phyloP scores from a whole-genome alignment of 2,113 vertebrate species.

The Brienomyrus brachyistius region DNA sequence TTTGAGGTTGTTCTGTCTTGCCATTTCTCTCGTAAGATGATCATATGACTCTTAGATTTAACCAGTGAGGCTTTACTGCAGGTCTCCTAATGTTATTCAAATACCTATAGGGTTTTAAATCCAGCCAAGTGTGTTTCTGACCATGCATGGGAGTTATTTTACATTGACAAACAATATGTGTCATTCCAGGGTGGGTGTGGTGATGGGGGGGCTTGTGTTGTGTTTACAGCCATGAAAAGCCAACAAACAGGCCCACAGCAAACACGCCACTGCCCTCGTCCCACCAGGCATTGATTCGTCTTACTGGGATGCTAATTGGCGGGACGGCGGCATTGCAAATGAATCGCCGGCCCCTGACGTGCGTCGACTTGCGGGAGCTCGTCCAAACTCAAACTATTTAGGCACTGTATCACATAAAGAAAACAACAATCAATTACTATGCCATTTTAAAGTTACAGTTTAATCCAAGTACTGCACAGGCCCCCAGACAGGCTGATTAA shows the following conservation, averaged over 20 bases:
- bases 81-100: background rate
- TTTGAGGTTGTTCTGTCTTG: background rate
- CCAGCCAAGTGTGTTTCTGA: background rate
- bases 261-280: constrained; percentile 4
- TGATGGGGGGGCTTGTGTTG: background rate
- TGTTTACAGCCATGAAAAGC: constrained; percentile 17
- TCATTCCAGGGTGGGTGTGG: background rate
- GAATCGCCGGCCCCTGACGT: background rate
- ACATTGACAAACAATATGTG: background rate
- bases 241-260: constrained; percentile 22
- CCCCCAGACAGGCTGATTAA: background rate
- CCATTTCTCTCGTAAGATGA: background rate
- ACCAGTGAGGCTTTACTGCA: background rate
- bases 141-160: background rate
- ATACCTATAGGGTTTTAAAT: background rate
- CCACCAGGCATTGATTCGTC: constrained; percentile 19
- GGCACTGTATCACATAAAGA: background rate
- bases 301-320: constrained; percentile 16
- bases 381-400: background rate
- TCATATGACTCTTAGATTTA: background rate
- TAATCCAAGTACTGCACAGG: background rate
- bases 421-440: background rate
- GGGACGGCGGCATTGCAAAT: background rate
- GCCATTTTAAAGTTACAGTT: background rate
- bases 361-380: too few relatives aligned